Percentiles rank a stretch among this genome's conserved stretches.
Conservation (phyloP, 2,113 vertebrate species). For the Pituophis catenifer region DNA sequence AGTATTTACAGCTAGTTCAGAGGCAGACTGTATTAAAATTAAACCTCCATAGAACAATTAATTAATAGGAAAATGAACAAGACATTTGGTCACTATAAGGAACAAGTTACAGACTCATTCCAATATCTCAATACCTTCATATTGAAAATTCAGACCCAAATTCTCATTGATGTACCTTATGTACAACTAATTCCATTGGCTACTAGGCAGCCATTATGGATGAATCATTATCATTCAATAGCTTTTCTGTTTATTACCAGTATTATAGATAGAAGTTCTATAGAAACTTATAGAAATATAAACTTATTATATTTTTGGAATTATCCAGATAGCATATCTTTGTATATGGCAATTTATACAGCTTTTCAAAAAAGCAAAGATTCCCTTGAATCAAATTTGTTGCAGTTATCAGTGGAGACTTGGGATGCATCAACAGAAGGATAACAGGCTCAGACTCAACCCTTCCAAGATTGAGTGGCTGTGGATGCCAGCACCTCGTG, state of each 20-base stretch:
- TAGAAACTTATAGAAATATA: neutral
- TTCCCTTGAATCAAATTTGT: neutral
- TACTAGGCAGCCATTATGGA: neutral
- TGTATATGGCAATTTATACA: neutral
- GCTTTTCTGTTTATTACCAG: neutral
- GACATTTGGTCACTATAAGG: neutral
- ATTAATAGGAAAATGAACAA: neutral
- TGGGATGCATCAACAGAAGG: neutral
- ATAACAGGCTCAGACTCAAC: neutral
- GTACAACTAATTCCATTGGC: neutral
- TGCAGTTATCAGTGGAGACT: neutral
- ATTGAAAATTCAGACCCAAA: neutral
- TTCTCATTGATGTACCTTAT: neutral
- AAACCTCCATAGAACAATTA: neutral
- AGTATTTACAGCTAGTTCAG: neutral
- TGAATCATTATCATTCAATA: neutral
- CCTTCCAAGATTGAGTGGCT: too few relatives aligned
- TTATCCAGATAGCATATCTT: neutral
- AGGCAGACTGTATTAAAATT: neutral
- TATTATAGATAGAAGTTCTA: neutral
- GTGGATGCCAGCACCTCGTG: too few relatives aligned
- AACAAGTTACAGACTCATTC: neutral
- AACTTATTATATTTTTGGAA: neutral
- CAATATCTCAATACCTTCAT: neutral
- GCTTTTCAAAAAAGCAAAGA: neutral